Base-by-base conservation (phyloP, 2,113 vertebrate species). In the Barbus barbus region DNA sequence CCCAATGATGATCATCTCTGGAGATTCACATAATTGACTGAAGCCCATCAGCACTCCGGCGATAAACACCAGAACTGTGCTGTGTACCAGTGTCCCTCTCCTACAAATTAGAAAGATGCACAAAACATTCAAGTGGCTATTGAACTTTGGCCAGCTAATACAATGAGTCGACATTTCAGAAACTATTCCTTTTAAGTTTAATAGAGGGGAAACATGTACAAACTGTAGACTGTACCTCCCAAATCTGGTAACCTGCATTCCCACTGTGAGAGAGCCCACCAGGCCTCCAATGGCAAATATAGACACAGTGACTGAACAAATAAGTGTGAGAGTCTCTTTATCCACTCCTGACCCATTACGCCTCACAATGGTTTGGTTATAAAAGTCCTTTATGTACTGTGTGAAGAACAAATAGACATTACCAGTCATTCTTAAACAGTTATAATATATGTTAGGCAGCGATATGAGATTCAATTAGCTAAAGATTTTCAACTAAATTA, bases 361-460 rank as follows among this genome's bases (percentile, higher is more conserved):
- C 71, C 80, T 91, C 67, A 89, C 31, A 86, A 95, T 91, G 0
- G 96, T 95, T 86, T 91, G 33, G 0, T 97, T 97, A 92, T 96
- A 98, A 92, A 98, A 98, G 82, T 90, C 88, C 91, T 97, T 97
- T 79, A 98, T 97, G 88, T 96, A 93, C 97, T 98, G 44, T 14
- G 91, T 0, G 20, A 75, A 51, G 85, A 81, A 82, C 81, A 79
- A 74, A 86, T 20, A 0, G 28, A 20, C 28, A 67, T 67, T 33
- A 18, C 31, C 63, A 33, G 18, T 20, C 16, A 20, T 36, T 16
- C 28, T 67, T 67, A 20, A 31, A 11, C 63, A 20, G 31, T 67
- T 67, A 67, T 65, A 65, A 31, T 33, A 33, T 33, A 20, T 9
- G 28, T 33, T 36, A 67, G 9, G 31, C 33, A 69, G 4, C 8